phyloP scores from a whole-genome alignment of 2,888 invertebrate species.

The Zhuqinia jingwanae region DNA sequence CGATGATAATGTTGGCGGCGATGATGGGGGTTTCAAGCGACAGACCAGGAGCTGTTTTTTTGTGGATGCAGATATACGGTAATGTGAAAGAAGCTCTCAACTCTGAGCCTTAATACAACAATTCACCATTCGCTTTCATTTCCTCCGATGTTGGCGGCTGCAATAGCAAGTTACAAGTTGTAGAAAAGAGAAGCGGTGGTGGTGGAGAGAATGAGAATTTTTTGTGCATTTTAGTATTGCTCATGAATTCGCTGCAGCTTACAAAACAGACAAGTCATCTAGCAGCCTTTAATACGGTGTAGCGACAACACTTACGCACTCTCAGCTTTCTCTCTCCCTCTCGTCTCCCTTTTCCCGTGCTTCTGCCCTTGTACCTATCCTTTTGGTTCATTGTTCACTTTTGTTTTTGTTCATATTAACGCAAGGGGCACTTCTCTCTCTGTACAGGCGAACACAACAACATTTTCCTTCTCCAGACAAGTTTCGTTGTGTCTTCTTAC shows the following conservation, averaged over 20 bases:
- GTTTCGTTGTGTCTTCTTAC: not conserved
- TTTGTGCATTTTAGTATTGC: not conserved
- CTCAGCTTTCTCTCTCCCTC: constrained; percentile 14
- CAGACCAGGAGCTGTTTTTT: not conserved
- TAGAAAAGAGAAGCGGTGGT: not conserved
- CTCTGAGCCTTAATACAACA: not conserved
- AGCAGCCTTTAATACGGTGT: no score
- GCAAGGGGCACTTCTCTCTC: not conserved
- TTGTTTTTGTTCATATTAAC: not conserved
- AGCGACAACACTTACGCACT: no score
- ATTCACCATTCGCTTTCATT: not conserved
- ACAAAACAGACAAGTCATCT: no score
- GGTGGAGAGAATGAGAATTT: not conserved
- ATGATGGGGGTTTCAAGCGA: no score
- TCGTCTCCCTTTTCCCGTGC: constrained; percentile 3
- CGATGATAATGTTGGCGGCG: no score
- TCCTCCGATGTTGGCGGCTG: not conserved
- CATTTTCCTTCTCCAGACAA: not conserved
- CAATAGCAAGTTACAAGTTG: not conserved
- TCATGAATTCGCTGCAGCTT: no score
- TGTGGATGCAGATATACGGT: not conserved
- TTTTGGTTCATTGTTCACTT: constrained; percentile 18
- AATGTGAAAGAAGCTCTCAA: not conserved
- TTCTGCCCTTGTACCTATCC: constrained; percentile 27
- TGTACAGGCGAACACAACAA: not conserved